Evolutionary conservation across 2,888 invertebrate species (phyloP).

Genomic region (Parasteatoda lunata): DNA sequence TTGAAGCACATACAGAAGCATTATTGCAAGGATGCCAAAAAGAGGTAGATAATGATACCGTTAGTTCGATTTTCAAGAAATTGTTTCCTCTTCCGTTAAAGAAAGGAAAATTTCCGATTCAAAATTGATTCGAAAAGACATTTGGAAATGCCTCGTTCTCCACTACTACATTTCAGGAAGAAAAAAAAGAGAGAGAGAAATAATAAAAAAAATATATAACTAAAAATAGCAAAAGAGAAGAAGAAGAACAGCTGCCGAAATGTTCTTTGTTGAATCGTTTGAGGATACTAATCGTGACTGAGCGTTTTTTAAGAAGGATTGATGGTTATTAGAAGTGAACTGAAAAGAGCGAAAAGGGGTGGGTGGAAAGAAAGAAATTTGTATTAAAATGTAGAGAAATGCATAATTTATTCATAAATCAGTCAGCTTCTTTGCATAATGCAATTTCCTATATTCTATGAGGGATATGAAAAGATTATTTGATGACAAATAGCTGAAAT

Average conservation of each 20-base stretch:
- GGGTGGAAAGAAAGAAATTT: background rate
- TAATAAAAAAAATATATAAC: conserved; percentile 12
- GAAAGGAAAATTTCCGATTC: conserved; percentile 47
- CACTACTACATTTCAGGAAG: conserved; percentile 9
- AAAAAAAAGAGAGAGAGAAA: background rate
- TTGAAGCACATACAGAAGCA: no score
- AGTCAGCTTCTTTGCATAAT: conserved; percentile 36
- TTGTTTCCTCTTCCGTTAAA: conserved; percentile 5
- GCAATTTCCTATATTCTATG: conserved; percentile 4
- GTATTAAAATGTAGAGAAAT: conserved; percentile 10
- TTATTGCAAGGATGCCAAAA: conserved; percentile 7
- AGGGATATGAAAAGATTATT: conserved; percentile 38
- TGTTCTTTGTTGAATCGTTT: conserved; percentile 57
- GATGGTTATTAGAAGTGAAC: conserved; percentile 54
- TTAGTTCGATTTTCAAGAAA: conserved; percentile 41
- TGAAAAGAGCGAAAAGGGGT: conserved; percentile 9
- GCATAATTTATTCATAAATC: conserved; percentile 51
- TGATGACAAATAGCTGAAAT: background rate
- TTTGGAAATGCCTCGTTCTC: conserved; percentile 40
- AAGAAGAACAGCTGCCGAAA: conserved; percentile 55
- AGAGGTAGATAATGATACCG: conserved; percentile 34
- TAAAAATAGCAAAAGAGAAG: background rate
- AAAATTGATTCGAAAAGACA: conserved; percentile 64
- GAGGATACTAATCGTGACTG: conserved; percentile 39
- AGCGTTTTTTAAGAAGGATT: conserved; percentile 44